Conservation (phyloP, 2,797 vertebrate species). For the Synanceia verrucosa region DNA sequence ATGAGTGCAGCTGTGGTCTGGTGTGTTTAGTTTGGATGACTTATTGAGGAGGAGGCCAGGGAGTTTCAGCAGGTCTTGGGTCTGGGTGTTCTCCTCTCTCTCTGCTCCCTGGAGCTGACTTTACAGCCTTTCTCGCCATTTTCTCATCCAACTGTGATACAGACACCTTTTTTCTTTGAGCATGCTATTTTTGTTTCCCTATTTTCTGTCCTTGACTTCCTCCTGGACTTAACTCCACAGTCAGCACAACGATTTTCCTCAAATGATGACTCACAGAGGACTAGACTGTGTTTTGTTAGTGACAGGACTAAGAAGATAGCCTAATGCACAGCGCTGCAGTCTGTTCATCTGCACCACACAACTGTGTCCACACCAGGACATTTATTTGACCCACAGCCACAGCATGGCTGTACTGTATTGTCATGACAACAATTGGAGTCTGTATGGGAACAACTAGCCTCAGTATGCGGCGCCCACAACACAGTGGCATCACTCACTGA, state of each 20-base stretch:
- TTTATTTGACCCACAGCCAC: constrained; percentile 26
- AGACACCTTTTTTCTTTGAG: constrained; percentile 3
- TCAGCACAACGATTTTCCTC: constrained; percentile 6
- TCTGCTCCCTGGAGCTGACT: constrained; percentile 26
- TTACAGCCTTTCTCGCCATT: constrained; percentile 26
- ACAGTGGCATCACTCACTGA: constrained; percentile 29
- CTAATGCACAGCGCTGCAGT: not conserved
- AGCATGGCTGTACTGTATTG: constrained; percentile 41
- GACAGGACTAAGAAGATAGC: constrained; percentile 4
- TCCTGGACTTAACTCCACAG: not conserved
- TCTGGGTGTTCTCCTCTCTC: constrained; percentile 20
- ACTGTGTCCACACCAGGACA: constrained; percentile 19
- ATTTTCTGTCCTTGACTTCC: constrained; percentile 35
- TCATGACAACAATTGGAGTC: constrained; percentile 66
- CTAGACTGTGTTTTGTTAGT: not conserved
- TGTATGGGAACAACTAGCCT: constrained; percentile 49
- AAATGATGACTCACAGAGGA: not conserved
- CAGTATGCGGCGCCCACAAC: constrained; percentile 36
- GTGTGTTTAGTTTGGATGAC: constrained; percentile 66
- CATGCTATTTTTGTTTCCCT: constrained; percentile 17
- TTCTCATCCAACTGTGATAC: constrained; percentile 14
- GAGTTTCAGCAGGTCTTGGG: constrained; percentile 36
- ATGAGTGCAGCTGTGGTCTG: constrained; percentile 48
- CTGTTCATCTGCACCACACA: constrained; percentile 23
- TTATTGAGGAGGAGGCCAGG: constrained; percentile 13